Conservation (phyloP, 92 coral and sea anemone species). For the Heteractis magnifica region DNA sequence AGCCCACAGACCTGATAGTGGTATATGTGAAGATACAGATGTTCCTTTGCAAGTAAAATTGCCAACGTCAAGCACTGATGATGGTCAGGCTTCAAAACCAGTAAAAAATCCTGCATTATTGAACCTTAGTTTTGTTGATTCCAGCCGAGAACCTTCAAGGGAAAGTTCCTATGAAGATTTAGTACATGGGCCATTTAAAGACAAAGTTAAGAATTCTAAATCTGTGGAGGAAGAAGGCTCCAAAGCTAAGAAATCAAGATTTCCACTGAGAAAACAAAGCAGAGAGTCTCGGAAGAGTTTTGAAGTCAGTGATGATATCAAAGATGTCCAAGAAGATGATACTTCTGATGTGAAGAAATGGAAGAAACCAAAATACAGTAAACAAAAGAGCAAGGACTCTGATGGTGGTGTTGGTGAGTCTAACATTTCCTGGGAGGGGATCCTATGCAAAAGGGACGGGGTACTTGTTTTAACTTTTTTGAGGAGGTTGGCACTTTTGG, state of each 20-base stretch:
- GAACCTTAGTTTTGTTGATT: background rate
- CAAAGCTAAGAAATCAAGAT: background rate
- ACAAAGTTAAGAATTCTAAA: background rate
- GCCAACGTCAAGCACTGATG: background rate
- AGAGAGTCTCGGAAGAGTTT: background rate
- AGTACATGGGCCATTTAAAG: background rate
- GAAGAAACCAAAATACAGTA: background rate
- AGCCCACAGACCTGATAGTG: background rate
- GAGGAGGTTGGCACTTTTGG: too few relatives aligned
- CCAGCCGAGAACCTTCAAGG: background rate
- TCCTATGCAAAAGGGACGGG: background rate
- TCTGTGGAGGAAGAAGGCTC: background rate
- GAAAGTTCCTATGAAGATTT: background rate
- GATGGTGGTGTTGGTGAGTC: background rate
- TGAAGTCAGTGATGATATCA: background rate
- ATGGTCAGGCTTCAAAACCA: background rate
- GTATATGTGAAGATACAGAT: background rate
- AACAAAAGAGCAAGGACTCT: conserved; percentile 1
- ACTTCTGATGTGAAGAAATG: background rate
- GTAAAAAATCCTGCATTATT: background rate
- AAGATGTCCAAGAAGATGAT: background rate
- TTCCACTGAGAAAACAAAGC: background rate
- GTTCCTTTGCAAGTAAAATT: background rate
- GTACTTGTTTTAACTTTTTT: background rate
- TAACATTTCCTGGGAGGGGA: background rate